A percentile compares a stretch with the other conserved stretches of the same genome.
Evolutionary conservation across 2,797 vertebrate species (phyloP).

Genomic region (Scolopax rusticola): DNA sequence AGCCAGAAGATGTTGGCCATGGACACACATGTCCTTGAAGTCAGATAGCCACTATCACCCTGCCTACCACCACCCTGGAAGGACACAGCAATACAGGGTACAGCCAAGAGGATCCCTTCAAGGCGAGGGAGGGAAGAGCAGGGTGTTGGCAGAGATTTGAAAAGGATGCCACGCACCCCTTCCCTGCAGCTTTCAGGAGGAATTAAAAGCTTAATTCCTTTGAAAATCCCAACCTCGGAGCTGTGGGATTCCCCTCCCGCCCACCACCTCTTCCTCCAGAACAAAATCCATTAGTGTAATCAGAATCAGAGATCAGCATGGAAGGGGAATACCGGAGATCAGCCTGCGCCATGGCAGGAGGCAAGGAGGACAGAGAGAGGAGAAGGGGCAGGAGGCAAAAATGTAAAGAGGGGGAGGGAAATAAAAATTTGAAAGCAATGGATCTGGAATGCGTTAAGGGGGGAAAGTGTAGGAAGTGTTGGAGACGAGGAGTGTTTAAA

Average conservation of each 20-base stretch:
- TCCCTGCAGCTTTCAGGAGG: conserved; percentile 42
- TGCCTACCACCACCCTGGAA: conserved; percentile 33
- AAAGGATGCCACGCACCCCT: background rate
- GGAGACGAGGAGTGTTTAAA: conserved; percentile 17
- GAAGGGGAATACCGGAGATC: conserved; percentile 64
- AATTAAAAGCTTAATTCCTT: conserved; percentile 53
- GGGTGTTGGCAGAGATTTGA: background rate
- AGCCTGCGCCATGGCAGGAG: conserved; percentile 46
- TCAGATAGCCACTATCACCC: background rate
- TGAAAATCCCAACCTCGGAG: conserved; percentile 41
- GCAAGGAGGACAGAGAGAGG: conserved; percentile 56
- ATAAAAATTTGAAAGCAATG: conserved; percentile 49
- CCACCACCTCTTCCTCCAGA: conserved; percentile 41
- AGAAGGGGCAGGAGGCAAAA: conserved; percentile 51
- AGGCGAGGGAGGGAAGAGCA: background rate
- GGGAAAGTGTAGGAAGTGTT: background rate
- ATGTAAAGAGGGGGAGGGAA: conserved; percentile 10
- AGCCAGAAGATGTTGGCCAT: background rate
- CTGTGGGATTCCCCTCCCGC: conserved; percentile 56
- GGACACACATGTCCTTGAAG: background rate
- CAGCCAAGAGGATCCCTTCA: background rate
- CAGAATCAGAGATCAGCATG: conserved; percentile 42
- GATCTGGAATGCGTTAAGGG: conserved; percentile 32
- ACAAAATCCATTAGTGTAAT: conserved; percentile 10
- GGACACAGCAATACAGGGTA: background rate